phyloP scores from a whole-genome alignment of 2,888 invertebrate genomes.

The Calameuta filiformis region DNA sequence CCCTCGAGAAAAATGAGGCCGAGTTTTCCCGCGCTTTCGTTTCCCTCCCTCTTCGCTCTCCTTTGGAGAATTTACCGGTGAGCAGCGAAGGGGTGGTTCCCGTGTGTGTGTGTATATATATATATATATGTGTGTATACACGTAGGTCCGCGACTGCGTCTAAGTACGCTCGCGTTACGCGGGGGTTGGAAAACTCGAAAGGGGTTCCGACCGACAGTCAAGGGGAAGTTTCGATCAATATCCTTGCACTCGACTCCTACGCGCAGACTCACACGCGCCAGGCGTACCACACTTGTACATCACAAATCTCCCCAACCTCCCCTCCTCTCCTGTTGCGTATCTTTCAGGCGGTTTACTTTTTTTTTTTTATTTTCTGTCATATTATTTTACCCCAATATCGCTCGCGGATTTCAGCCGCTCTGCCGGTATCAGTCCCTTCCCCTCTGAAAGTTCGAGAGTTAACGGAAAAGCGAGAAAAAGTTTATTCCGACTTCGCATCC shows the following conservation, averaged over 20 bases:
- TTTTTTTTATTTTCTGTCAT: not conserved
- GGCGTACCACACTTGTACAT: not conserved
- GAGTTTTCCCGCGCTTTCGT: conserved; percentile 18
- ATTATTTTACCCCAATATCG: not conserved
- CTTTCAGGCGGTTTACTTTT: not conserved
- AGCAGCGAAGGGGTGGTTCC: conserved; percentile 8
- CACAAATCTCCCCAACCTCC: not conserved
- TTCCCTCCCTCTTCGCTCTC: conserved; percentile 6
- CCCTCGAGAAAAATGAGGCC: conserved; percentile 21
- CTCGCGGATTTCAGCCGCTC: not conserved
- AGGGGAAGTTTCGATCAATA: conserved; percentile 51
- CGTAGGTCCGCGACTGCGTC: not conserved
- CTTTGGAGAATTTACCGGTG: not conserved
- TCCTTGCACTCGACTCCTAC: conserved; percentile 53
- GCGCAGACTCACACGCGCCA: conserved; percentile 36
- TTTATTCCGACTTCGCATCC: not conserved
- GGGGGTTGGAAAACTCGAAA: not conserved
- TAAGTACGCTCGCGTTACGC: not conserved
- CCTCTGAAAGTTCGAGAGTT: not conserved
- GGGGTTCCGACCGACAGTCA: not conserved
- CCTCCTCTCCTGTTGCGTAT: not conserved
- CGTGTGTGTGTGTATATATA: not conserved
- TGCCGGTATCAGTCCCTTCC: not conserved
- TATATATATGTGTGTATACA: not conserved
- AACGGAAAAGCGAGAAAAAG: not conserved